These are phyloP conservation scores for Heliconius cydno DNA, from an alignment of 2,888 invertebrate genomes.

Conservation along the genomic window DNA sequence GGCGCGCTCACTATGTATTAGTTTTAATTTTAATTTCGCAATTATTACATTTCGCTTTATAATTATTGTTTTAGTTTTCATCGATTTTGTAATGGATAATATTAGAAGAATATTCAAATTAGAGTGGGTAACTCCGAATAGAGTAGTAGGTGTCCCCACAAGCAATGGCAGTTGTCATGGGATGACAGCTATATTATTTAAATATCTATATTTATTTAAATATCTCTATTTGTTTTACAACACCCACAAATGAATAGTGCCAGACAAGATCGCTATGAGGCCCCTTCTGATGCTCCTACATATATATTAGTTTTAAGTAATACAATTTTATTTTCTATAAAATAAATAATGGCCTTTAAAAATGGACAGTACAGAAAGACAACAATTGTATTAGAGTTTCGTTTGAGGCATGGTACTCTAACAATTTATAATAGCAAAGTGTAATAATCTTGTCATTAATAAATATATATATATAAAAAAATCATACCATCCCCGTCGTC, in stretches of 20 bases:
- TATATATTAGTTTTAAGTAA: too few relatives aligned
- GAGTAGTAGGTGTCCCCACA: not conserved
- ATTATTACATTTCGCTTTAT: not conserved
- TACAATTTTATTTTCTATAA: too few relatives aligned
- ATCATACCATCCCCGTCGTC: constrained; percentile 56
- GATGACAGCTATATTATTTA: not conserved
- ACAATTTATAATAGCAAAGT: too few relatives aligned
- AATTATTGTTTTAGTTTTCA: too few relatives aligned
- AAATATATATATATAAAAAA: not conserved
- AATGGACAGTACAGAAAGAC: too few relatives aligned
- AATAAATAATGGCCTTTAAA: too few relatives aligned
- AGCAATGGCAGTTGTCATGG: not conserved
- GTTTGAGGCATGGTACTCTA: not conserved
- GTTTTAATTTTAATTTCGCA: not conserved
- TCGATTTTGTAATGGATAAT: too few relatives aligned
- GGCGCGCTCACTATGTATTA: not conserved
- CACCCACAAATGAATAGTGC: too few relatives aligned
- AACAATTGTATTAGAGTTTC: too few relatives aligned
- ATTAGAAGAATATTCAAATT: not conserved
- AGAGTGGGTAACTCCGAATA: not conserved
- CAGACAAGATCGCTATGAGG: too few relatives aligned
- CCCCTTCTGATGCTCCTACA: too few relatives aligned
- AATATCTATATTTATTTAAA: not conserved
- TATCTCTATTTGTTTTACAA: not conserved
- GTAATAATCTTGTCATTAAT: too few relatives aligned